A percentile compares a stretch with the other conserved stretches of the same genome.
These are phyloP conservation scores for Meloidogyne floridensis DNA, from an alignment of 1,140 invertebrate genomes.

Conservation along the genomic window DNA sequence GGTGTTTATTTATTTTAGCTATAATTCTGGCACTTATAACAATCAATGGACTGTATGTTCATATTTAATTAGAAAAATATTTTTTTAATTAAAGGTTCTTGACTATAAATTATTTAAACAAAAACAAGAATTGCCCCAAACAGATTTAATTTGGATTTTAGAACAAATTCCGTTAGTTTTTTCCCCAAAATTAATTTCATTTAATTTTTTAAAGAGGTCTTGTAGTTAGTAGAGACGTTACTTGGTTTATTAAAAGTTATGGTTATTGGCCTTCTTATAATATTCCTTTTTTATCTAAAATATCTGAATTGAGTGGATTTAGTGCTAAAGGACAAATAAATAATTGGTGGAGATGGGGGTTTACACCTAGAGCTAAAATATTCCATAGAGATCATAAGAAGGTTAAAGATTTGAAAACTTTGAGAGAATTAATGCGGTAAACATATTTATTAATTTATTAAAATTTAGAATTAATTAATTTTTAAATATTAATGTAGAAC, in stretches of 20 bases:
- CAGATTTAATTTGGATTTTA: constrained; percentile 75
- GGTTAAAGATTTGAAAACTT: constrained; percentile 70
- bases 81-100: constrained; percentile 64
- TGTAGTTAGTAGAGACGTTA: constrained; percentile 71
- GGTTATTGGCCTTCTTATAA: constrained; percentile 81
- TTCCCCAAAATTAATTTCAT: neutral
- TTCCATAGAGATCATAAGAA: constrained; percentile 72
- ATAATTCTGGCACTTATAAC: constrained; percentile 81
- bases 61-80: neutral
- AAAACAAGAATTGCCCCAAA: constrained; percentile 67
- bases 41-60: constrained; percentile 81
- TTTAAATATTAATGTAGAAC: too few species aligned
- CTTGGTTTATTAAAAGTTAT: constrained; percentile 73
- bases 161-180: constrained; percentile 77
- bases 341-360: constrained; percentile 74
- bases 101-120: constrained; percentile 75
- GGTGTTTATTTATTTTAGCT: constrained; percentile 54
- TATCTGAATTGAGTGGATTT: constrained; percentile 72
- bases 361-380: constrained; percentile 73
- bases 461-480: too few species aligned
- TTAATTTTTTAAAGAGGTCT: constrained; percentile 2
- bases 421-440: constrained; percentile 74
- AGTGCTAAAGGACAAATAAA: constrained; percentile 47
- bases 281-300: constrained; percentile 76
- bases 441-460: neutral